Conservation (phyloP, 2,113 vertebrate species). For the Irena cyanogastra region DNA sequence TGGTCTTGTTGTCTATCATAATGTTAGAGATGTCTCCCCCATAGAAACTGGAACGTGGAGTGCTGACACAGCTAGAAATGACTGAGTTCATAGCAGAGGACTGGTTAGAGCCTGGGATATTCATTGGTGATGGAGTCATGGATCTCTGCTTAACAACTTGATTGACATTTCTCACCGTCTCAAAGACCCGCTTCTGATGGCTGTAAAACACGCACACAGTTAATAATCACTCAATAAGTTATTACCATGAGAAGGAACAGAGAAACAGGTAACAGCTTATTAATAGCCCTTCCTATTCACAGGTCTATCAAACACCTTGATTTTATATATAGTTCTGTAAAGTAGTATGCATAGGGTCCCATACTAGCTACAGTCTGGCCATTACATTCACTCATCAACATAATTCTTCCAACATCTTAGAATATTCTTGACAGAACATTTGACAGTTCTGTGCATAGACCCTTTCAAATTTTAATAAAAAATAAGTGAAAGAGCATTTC, state of each 20-base stretch:
- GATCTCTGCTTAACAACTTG: slow-evolving; percentile 90
- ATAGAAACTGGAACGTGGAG: slow-evolving; percentile 87
- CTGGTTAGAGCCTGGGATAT: slow-evolving; percentile 97
- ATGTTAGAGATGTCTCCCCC: slow-evolving; percentile 83
- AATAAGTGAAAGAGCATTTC: not conserved
- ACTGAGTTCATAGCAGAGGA: slow-evolving; percentile 90
- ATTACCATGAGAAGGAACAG: not conserved
- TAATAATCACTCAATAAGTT: not conserved
- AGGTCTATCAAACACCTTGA: not conserved
- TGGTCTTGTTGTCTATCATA: slow-evolving; percentile 88
- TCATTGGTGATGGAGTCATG: slow-evolving; percentile 87
- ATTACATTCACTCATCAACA: not conserved
- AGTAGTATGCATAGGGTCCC: not conserved
- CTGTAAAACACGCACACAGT: slow-evolving; percentile 65
- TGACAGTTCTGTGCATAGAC: not conserved
- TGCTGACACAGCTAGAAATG: slow-evolving; percentile 90
- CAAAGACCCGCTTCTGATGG: slow-evolving; percentile 92
- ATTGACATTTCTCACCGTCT: slow-evolving; percentile 92
- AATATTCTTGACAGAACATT: not conserved
- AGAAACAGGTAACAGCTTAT: not conserved
- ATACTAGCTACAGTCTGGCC: not conserved
- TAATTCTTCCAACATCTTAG: not conserved
- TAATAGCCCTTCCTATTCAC: not conserved
- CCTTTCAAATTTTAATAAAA: not conserved
- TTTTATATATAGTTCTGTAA: not conserved